A percentile compares a stretch with the other conserved stretches of the same genome.
Conservation (phyloP, 1,140 invertebrate species). For the Limonius californicus region DNA sequence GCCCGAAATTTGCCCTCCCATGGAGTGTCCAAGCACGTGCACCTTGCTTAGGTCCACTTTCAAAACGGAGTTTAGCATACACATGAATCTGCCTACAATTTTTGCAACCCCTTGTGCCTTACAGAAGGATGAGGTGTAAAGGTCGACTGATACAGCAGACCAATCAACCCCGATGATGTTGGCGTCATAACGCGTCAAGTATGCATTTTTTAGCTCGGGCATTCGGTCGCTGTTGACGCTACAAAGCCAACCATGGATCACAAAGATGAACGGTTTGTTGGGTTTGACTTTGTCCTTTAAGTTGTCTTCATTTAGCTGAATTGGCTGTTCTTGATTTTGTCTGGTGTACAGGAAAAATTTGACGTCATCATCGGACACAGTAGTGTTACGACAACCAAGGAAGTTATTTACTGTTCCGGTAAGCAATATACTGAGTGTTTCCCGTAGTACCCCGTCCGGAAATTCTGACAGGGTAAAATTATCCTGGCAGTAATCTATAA, state of each 20-base stretch:
- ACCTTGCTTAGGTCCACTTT: not conserved
- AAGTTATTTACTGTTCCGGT: not conserved
- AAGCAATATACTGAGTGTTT: not conserved
- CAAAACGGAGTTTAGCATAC: not conserved
- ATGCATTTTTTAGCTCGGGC: not conserved
- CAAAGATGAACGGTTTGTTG: not conserved
- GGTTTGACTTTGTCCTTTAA: not conserved
- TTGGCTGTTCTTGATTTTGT: not conserved
- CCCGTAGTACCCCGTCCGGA: not conserved
- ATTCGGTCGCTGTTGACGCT: not conserved
- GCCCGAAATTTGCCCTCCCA: slow-evolving; percentile 15
- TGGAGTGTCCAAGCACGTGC: slow-evolving; percentile 14
- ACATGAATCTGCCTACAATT: not conserved
- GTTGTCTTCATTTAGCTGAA: not conserved
- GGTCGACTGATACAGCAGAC: slow-evolving; percentile 2
- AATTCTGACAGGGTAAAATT: not conserved
- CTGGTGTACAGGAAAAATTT: not conserved
- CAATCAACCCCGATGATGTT: slow-evolving; percentile 16
- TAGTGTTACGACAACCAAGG: not conserved
- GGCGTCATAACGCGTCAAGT: not conserved
- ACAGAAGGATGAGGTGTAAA: not conserved
- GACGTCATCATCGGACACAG: not conserved
- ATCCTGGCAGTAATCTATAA: not conserved
- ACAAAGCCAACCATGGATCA: slow-evolving; percentile 10
- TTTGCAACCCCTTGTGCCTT: not conserved